These are phyloP conservation scores for Sarcophilus harrisii DNA, from an alignment of 2,797 vertebrate genomes.

Conservation along the genomic window DNA sequence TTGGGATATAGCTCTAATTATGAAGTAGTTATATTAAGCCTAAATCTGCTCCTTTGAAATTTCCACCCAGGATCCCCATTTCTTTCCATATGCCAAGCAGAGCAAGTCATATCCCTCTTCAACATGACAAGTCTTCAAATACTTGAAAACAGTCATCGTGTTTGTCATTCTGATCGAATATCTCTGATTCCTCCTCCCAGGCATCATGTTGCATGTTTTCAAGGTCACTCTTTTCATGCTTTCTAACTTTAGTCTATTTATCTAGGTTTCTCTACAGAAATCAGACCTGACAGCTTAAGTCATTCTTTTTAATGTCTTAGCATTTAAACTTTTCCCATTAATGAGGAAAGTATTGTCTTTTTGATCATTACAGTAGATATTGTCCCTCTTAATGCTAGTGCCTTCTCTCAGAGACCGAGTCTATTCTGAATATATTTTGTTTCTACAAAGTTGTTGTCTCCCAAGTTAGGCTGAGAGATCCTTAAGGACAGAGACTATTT, in stretches of 20 bases:
- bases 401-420: neutral
- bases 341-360: neutral
- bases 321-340: neutral
- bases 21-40: neutral
- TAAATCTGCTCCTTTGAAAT: neutral
- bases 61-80: neutral
- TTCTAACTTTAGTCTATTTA: neutral
- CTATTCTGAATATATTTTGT: neutral
- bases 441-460: neutral
- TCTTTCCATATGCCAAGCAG: neutral
- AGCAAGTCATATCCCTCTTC: neutral
- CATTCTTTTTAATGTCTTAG: neutral
- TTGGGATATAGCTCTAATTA: neutral
- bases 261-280: neutral
- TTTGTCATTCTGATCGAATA: neutral
- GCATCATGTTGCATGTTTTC: neutral
- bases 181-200: neutral
- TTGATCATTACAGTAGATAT: neutral
- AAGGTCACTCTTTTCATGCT: neutral
- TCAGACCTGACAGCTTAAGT: neutral
- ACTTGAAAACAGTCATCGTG: neutral
- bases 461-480: neutral
- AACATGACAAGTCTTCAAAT: neutral
- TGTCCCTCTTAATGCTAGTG: neutral
- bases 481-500: neutral